phyloP scores from a whole-genome alignment of 1,140 invertebrate genomes.

The Maniola jurtina region DNA sequence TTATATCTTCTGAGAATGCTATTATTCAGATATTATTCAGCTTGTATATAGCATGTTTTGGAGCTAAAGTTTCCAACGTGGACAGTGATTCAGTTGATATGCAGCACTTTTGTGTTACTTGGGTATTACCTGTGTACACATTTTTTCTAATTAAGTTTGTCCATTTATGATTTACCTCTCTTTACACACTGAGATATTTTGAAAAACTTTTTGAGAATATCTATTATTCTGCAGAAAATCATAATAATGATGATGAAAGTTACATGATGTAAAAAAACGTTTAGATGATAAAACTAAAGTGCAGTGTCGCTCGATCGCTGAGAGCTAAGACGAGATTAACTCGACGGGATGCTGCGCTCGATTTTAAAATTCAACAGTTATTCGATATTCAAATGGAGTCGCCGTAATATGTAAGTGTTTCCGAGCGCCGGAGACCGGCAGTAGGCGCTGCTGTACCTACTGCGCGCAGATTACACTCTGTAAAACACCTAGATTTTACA shows the following conservation, averaged over 20 bases:
- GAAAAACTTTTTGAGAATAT: no score
- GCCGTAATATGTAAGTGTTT: neutral
- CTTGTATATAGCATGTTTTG: no score
- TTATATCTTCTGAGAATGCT: no score
- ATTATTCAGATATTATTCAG: no score
- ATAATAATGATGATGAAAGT: neutral
- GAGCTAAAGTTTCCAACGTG: no score
- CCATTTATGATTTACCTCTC: no score
- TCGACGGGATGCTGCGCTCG: slow-evolving; percentile 5
- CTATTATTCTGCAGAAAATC: neutral
- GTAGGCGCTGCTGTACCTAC: neutral
- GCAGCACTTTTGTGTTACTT: no score
- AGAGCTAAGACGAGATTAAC: slow-evolving; percentile 3
- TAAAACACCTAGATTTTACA: neutral
- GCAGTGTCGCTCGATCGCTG: neutral
- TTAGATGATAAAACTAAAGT: slow-evolving; percentile 1
- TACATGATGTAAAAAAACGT: neutral
- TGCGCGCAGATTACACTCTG: neutral
- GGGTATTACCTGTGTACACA: no score
- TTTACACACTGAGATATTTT: no score
- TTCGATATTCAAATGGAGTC: slow-evolving; percentile 19
- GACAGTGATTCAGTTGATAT: no score
- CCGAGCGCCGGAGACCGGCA: neutral
- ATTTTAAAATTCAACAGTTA: slow-evolving; percentile 19
- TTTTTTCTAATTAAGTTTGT: no score